These are phyloP conservation scores for Carassius gibelio DNA, from an alignment of 2,113 vertebrate species.

Conservation along the genomic window DNA sequence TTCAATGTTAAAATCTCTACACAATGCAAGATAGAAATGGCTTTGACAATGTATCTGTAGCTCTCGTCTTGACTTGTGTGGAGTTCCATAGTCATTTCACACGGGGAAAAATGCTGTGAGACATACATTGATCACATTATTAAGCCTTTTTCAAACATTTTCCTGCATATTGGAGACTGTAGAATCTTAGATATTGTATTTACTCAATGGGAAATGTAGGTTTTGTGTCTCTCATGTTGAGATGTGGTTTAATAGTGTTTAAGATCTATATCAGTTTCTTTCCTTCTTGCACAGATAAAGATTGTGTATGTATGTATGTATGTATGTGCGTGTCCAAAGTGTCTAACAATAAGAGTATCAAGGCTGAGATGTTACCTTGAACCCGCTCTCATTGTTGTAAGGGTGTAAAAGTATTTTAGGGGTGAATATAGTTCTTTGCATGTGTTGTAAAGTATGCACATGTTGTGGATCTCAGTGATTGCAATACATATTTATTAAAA, in stretches of 20 bases:
- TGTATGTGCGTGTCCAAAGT: neutral
- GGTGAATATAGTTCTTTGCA: slow-evolving; percentile 1
- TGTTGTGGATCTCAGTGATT: slow-evolving; percentile 27
- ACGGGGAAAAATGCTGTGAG: neutral
- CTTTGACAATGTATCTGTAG: slow-evolving; percentile 28
- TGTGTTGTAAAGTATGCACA: slow-evolving; percentile 31
- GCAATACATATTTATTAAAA: slow-evolving; percentile 29
- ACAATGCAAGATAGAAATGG: slow-evolving; percentile 32
- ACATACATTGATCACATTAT: neutral
- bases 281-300: slow-evolving; percentile 16
- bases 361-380: neutral
- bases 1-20: slow-evolving; percentile 11
- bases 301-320: no score
- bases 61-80: slow-evolving; percentile 63
- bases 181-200: slow-evolving; percentile 54
- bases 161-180: slow-evolving; percentile 52
- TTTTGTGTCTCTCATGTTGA: slow-evolving; percentile 36
- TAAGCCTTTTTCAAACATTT: slow-evolving; percentile 17
- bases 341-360: slow-evolving; percentile 13
- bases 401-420: neutral
- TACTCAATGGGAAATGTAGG: neutral
- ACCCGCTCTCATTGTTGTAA: neutral
- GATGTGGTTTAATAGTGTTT: slow-evolving; percentile 27
- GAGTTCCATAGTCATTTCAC: slow-evolving; percentile 37
- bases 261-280: slow-evolving; percentile 2